Evolutionary conservation across 2,888 invertebrate genomes (phyloP).

Genomic region (Metellina segmentata): DNA sequence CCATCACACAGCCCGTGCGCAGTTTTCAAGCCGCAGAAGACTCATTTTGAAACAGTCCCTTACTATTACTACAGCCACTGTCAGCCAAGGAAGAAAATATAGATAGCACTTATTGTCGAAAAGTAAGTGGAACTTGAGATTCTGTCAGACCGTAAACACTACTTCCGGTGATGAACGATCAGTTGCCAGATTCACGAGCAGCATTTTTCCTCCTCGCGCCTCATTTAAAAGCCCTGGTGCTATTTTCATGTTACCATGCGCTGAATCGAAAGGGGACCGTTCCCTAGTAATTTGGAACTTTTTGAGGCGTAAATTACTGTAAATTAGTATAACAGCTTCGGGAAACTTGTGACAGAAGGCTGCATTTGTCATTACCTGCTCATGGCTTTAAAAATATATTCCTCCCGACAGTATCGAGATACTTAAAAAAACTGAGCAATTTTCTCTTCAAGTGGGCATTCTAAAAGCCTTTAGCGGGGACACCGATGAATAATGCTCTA

Average conservation of each 20-base stretch:
- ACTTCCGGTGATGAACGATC: slow-evolving; percentile 52
- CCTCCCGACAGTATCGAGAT: background rate
- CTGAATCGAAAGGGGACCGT: slow-evolving; percentile 11
- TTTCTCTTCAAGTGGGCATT: background rate
- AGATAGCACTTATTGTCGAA: slow-evolving; percentile 43
- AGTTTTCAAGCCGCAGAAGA: background rate
- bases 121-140: slow-evolving; percentile 57
- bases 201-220: slow-evolving; percentile 18
- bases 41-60: slow-evolving; percentile 36
- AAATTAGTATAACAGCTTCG: slow-evolving; percentile 43
- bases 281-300: slow-evolving; percentile 19
- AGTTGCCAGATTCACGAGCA: slow-evolving; percentile 23
- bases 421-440: slow-evolving; percentile 1
- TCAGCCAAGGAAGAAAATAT: slow-evolving; percentile 53
- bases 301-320: slow-evolving; percentile 59
- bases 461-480: background rate
- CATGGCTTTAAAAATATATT: slow-evolving; percentile 8
- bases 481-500: slow-evolving; percentile 10
- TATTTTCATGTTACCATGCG: slow-evolving; percentile 9
- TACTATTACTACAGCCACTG: background rate
- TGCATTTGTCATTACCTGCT: slow-evolving; percentile 43
- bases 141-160: slow-evolving; percentile 51
- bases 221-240: slow-evolving; percentile 33
- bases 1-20: no score
- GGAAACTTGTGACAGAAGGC: slow-evolving; percentile 36